Percentiles rank a stretch among this genome's conserved stretches.
phyloP scores from a whole-genome alignment of 1,140 invertebrate genomes.

The Camponotus vicinus region DNA sequence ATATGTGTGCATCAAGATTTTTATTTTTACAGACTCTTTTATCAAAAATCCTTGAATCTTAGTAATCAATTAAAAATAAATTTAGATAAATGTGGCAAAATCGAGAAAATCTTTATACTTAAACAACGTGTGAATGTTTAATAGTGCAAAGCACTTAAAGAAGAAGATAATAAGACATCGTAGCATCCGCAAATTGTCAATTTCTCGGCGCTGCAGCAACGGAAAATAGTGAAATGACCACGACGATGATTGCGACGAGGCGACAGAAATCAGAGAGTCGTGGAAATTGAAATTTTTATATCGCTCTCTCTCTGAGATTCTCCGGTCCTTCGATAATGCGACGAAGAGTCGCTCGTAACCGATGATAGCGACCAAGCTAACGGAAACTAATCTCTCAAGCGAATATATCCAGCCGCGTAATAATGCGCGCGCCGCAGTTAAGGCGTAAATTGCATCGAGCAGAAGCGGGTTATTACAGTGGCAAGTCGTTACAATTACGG shows the following conservation, averaged over 20 bases:
- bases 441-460: constrained; percentile 44
- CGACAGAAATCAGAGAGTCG: not conserved
- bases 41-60: not conserved
- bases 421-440: constrained; percentile 14
- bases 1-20: not conserved
- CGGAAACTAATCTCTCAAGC: constrained; percentile 20
- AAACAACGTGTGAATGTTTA: not conserved
- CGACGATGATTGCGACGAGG: not conserved
- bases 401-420: not conserved
- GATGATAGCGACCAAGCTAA: constrained; percentile 14
- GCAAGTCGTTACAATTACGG: constrained; percentile 67
- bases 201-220: not conserved
- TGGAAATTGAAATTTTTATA: constrained; percentile 34
- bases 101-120: not conserved
- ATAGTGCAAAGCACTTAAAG: not conserved
- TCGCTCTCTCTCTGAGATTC: not conserved
- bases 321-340: not conserved
- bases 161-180: constrained; percentile 26
- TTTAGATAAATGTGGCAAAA: not conserved
- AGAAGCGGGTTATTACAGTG: constrained; percentile 56
- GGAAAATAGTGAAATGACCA: not conserved
- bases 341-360: constrained; percentile 6
- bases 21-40: not conserved
- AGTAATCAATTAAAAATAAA: not conserved
- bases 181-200: constrained; percentile 36